Conservation (phyloP, 2,797 vertebrate species). For the Sebastes vulpes region DNA sequence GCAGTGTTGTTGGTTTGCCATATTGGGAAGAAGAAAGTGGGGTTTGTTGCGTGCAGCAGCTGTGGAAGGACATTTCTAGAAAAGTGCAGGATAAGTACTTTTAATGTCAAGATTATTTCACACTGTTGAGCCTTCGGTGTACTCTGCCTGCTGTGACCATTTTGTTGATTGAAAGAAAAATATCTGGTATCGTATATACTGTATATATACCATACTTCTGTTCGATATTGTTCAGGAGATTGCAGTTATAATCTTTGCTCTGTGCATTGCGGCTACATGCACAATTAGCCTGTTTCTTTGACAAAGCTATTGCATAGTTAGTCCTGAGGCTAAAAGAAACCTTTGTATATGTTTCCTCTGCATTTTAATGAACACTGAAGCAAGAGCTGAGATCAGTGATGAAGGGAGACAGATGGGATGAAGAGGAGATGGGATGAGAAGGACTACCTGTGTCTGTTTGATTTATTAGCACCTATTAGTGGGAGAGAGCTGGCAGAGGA, state of each 20-base stretch:
- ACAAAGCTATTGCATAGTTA: not conserved
- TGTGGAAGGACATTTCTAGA: not conserved
- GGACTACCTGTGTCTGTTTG: not conserved
- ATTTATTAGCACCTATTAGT: constrained; percentile 7
- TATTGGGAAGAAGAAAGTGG: not conserved
- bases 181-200: not conserved
- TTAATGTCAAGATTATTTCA: constrained; percentile 19
- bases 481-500: not conserved
- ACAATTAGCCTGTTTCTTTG: not conserved
- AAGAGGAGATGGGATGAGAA: not conserved
- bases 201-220: not conserved
- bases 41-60: not conserved
- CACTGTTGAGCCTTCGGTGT: not conserved
- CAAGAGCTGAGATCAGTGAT: not conserved
- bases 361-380: constrained; percentile 27
- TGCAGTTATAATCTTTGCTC: not conserved
- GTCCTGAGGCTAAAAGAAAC: constrained; percentile 24
- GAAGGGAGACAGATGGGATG: not conserved
- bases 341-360: constrained; percentile 20
- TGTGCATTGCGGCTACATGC: not conserved
- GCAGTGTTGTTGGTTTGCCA: constrained; percentile 1
- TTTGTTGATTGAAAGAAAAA: not conserved
- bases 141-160: too few relatives aligned
- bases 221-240: not conserved
- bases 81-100: constrained; percentile 13